Conservation (phyloP, 2,888 invertebrate genomes). For the Lymantria monacha region DNA sequence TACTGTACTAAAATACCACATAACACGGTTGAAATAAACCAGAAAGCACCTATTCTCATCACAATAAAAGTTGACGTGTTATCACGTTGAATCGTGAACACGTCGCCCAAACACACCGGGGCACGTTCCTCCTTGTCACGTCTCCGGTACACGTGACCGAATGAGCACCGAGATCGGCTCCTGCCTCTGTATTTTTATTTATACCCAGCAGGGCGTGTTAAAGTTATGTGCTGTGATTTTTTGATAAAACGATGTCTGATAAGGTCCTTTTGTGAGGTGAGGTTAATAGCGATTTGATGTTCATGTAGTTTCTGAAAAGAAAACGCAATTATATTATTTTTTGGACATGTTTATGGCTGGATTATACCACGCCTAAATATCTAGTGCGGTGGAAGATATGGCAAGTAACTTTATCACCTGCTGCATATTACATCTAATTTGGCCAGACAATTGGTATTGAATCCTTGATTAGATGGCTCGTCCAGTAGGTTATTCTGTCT, state of each 20-base stretch:
- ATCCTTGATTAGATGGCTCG: no score
- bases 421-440: no score
- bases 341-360: no score
- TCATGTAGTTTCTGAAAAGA: no score
- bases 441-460: no score
- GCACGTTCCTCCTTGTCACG: conserved; percentile 15
- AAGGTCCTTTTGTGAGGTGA: not conserved
- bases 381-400: no score
- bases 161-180: conserved; percentile 17
- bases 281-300: not conserved
- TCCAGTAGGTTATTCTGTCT: no score
- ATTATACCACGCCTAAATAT: no score
- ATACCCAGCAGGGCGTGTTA: conserved; percentile 13
- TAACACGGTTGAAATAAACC: conserved; percentile 14
- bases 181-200: conserved; percentile 28
- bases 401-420: no score
- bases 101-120: conserved; percentile 16
- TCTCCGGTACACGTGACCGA: conserved; percentile 22
- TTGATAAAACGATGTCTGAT: conserved; percentile 4
- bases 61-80: conserved; percentile 42
- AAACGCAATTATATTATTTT: no score
- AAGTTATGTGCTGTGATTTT: conserved; percentile 20
- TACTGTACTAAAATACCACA: not conserved
- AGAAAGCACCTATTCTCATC: conserved; percentile 31
- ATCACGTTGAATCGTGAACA: conserved; percentile 30